These are phyloP conservation scores for Ophion costatus DNA, from an alignment of 2,888 invertebrate species.

Conservation along the genomic window DNA sequence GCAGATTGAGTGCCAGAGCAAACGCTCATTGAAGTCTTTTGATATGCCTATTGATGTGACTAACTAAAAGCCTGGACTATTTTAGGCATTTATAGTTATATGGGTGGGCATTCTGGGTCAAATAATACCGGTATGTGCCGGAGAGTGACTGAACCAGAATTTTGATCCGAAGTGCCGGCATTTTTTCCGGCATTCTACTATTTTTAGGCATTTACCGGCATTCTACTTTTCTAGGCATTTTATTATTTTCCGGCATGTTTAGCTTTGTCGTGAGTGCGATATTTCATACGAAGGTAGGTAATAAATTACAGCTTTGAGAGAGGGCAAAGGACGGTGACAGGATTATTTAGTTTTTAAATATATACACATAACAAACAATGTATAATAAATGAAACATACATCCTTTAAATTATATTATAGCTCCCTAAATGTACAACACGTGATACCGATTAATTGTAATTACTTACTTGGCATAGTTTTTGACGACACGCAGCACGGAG, in stretches of 20 bases:
- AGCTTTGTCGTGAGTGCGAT: no score
- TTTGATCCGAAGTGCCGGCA: no score
- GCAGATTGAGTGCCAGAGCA: conserved; percentile 11
- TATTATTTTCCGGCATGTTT: no score
- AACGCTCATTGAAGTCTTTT: conserved; percentile 4
- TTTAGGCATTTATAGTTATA: conserved; percentile 4
- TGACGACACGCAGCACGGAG: no score
- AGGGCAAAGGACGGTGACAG: neutral
- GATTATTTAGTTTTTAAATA: neutral
- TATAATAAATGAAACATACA: neutral
- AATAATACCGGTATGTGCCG: conserved; percentile 20
- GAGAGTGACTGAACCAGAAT: conserved; percentile 10
- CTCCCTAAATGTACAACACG: no score
- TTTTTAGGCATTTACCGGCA: no score
- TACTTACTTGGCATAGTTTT: no score
- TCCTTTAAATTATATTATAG: neutral
- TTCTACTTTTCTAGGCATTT: no score
- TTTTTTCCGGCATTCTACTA: no score
- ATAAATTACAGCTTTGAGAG: neutral
- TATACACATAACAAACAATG: neutral
- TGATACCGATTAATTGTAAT: no score
- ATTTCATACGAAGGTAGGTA: no score
- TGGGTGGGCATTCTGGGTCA: conserved; percentile 17
- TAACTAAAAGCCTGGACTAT: neutral
- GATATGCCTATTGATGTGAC: conserved; percentile 19